A percentile compares a stretch with the other conserved stretches of the same genome.
phyloP scores from a whole-genome alignment of 2,113 vertebrate genomes.

The Rhipidura dahli region DNA sequence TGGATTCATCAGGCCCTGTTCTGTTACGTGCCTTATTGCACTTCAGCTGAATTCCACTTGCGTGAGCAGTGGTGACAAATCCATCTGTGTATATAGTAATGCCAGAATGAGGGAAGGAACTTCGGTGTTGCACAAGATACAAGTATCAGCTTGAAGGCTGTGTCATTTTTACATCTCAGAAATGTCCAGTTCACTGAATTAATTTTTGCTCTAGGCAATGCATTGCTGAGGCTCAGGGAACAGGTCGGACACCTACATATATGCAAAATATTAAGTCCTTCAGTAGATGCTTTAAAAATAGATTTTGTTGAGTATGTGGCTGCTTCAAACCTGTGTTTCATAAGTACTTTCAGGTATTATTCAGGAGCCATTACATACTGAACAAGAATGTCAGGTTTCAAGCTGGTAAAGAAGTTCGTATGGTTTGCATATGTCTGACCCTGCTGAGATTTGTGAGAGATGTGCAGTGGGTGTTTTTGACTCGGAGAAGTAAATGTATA shows the following conservation, averaged over 20 bases:
- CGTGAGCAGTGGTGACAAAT: rapidly evolving
- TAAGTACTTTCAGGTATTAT: not conserved
- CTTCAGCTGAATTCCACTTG: not conserved
- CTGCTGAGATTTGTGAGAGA: not conserved
- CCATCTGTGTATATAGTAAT: not conserved
- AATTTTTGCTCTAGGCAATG: not conserved
- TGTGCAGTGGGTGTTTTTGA: not conserved
- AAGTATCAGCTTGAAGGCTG: not conserved
- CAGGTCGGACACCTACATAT: not conserved
- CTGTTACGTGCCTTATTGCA: rapidly evolving
- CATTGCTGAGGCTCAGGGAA: not conserved
- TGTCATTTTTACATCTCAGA: not conserved
- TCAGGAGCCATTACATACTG: not conserved
- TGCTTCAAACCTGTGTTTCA: not conserved
- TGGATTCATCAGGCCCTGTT: not conserved
- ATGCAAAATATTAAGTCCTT: not conserved
- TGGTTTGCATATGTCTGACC: not conserved
- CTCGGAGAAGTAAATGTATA: not conserved
- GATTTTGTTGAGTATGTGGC: not conserved
- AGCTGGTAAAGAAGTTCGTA: not conserved
- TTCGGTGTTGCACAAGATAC: not conserved
- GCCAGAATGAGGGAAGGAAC: not conserved
- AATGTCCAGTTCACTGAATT: not conserved
- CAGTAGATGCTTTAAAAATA: not conserved
- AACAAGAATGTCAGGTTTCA: not conserved